Conservation (phyloP, 2,888 invertebrate species). For the Taphrorychus bicolor region DNA sequence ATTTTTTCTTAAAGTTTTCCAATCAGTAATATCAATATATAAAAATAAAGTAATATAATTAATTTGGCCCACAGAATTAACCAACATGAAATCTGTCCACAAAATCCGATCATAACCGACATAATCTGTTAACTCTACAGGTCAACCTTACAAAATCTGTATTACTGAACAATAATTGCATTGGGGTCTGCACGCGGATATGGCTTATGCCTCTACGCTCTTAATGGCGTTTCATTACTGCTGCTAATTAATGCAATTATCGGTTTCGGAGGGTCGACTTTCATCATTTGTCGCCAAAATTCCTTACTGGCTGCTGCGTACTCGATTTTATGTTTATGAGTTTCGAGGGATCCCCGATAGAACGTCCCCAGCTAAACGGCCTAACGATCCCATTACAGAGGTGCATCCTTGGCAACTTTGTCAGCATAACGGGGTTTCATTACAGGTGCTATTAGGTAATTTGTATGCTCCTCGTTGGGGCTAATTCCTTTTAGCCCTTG, state of each 20-base stretch:
- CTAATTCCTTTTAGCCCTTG: no score
- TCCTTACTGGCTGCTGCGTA: not conserved
- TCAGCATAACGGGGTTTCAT: not conserved
- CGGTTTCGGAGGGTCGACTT: not conserved
- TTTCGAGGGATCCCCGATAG: not conserved
- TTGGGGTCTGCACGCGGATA: not conserved
- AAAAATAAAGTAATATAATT: no score
- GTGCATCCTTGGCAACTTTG: not conserved
- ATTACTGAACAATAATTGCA: conserved; percentile 7
- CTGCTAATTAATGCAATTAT: not conserved
- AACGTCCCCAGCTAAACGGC: not conserved
- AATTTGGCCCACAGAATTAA: no score
- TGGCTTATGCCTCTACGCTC: not conserved
- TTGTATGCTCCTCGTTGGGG: no score
- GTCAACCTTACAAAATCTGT: not conserved
- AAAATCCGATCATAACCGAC: no score
- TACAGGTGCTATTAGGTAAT: conserved; percentile 3
- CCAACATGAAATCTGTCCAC: no score
- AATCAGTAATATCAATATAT: no score
- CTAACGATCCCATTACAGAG: not conserved
- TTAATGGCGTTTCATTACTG: conserved; percentile 1
- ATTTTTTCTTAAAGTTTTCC: no score
- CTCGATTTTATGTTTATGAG: not conserved
- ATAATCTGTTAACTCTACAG: not conserved
- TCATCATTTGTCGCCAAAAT: not conserved